These are phyloP conservation scores for Isotomurus palustris DNA, from an alignment of 2,888 invertebrate species.

Conservation along the genomic window DNA sequence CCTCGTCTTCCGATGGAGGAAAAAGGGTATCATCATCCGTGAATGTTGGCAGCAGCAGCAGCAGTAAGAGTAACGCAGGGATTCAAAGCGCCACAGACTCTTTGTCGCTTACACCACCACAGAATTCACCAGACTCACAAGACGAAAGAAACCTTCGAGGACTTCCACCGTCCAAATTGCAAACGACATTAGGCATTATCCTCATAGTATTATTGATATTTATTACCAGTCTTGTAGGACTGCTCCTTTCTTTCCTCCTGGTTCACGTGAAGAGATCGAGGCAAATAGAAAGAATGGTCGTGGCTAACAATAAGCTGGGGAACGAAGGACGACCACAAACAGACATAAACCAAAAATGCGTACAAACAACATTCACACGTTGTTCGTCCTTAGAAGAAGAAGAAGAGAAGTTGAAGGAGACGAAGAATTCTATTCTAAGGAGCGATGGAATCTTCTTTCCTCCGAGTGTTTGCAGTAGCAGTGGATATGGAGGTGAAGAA, in stretches of 20 bases:
- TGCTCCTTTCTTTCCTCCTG: constrained; percentile 15
- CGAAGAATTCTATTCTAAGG: not conserved
- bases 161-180: constrained; percentile 34
- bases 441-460: not conserved
- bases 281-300: constrained; percentile 28
- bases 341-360: constrained; percentile 14
- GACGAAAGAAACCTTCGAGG: constrained; percentile 9
- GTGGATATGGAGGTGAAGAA: not conserved
- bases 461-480: no score
- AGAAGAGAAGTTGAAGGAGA: no score
- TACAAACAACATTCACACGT: not conserved
- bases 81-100: no score
- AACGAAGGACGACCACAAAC: constrained; percentile 9
- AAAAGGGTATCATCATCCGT: no score
- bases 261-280: constrained; percentile 14
- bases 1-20: no score
- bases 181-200: constrained; percentile 42
- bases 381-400: no score
- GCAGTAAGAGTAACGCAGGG: no score
- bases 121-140: no score
- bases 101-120: no score
- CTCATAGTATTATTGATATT: constrained; percentile 46
- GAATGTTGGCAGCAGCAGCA: no score
- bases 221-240: constrained; percentile 32
- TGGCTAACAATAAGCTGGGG: constrained; percentile 6